Evolutionary conservation across 2,113 vertebrate species (phyloP), one percentile per base, ranked within the genome.

Genomic region (Apaloderma vittatum): DNA sequence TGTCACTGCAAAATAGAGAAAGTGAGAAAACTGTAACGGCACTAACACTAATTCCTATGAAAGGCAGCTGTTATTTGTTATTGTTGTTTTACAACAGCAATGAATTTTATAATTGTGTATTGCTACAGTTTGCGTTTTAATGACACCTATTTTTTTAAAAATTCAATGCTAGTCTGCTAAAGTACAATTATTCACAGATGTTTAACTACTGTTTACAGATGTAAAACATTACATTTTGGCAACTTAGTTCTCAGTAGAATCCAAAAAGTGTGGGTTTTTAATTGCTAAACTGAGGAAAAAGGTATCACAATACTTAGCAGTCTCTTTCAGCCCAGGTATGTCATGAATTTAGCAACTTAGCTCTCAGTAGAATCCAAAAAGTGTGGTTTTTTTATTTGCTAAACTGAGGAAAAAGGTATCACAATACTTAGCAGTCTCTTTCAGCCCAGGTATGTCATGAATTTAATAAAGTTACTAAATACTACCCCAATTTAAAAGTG

Each of bases 171-270:
- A 62, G 58, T 82, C 55, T 85, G 43, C 80, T 84, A 49, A 59
- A 49, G 45, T 55, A 48, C 55, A 83, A 43, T 76, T 88, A 86
- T 62, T 84, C 54, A 82, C 72, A 92, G 78, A 72, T 70, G 52
- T 71, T 93, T 92, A 83, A 93, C 79, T 95, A 76, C 30, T 62
- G n/a, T 79, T 89, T 76, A 76, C 43, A 91, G 68, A 89, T 58
- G 32, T 51, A 88, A 81, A 84, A 7, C 19, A 77, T 36, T 32
- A 54, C 17, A 58, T 62, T 93, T 84, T n/a, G n/a, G 34, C 34
- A 85, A 48, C 12, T 70, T 24, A 2, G 5, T 66, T 89, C 40
- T 77, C 88, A 90, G 49, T 55, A 81, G 32, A 72, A 18, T 82
- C 26, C 46, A 74, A 61, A 83, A 93, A 68, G 15, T 22, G 12